phyloP scores from a whole-genome alignment of 1,140 invertebrate species.

The Drosophila carrolli region DNA sequence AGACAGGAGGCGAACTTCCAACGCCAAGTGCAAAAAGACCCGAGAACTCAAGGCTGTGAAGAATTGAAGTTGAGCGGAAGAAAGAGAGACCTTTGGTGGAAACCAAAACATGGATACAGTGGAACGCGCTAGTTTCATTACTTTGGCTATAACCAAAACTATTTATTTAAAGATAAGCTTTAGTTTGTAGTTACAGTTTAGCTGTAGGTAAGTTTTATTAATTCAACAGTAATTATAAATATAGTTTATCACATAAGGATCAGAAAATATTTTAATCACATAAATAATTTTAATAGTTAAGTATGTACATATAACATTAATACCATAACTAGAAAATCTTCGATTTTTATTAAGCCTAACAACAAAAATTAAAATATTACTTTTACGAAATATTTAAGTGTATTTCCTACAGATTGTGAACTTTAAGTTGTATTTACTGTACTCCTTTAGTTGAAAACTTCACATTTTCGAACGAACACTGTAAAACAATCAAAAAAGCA shows the following conservation, averaged over 20 bases:
- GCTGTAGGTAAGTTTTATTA: too few relatives aligned
- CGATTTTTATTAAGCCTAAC: neutral
- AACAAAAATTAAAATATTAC: too few relatives aligned
- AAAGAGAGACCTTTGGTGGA: neutral
- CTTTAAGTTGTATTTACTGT: constrained; percentile 1
- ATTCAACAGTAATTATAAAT: too few relatives aligned
- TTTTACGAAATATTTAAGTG: too few relatives aligned
- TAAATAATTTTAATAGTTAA: too few relatives aligned
- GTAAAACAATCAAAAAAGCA: neutral
- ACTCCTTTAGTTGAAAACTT: constrained; percentile 5
- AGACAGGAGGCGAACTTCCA: constrained; percentile 12
- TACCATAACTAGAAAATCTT: neutral
- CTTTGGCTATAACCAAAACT: neutral
- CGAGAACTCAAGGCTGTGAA: constrained; percentile 18
- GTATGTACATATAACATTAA: neutral
- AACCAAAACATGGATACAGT: neutral
- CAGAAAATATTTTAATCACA: too few relatives aligned
- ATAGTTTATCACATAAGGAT: too few relatives aligned
- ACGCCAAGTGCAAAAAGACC: constrained; percentile 47
- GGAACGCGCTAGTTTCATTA: neutral
- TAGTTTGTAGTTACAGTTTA: too few relatives aligned
- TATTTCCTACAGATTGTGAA: neutral
- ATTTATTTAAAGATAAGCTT: neutral
- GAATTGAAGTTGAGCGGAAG: constrained; percentile 17
- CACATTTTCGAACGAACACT: constrained; percentile 1